Base-by-base conservation (phyloP, 2,797 vertebrate genomes). In the Rhinogobio ventralis region DNA sequence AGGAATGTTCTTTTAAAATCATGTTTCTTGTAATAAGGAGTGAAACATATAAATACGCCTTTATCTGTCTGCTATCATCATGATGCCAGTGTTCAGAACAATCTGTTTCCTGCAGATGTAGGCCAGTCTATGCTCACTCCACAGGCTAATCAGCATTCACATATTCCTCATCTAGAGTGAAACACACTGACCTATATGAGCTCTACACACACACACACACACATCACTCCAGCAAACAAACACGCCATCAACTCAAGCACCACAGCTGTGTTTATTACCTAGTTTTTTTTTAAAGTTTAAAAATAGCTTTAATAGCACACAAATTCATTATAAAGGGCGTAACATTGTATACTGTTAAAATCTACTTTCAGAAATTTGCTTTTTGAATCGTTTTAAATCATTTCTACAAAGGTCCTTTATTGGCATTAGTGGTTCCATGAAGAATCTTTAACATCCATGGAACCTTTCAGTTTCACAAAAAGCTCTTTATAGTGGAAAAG, bases 111-210 rank as follows among this genome's bases (percentile, higher is more conserved):
- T 11, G 4, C 45, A 46, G 25, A 64, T 79, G 60, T 66, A 66
- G 39, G 39, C 19, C 60, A 66, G 60, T 23, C 60, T 46, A 30
- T 14, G 25, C 3, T 66, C 19, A 46, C 19, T 79, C 42, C 42
- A 66, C 45, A 67, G 42, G 13, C 60, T 67, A 51, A 79, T 67
- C 20, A 67, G 45, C 62, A 51, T 36, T 36, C 28, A 49, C 62
- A 79, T 66, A 49, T 13, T 55, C 51, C 55, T 57, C 51, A 25
- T 20, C 19, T 30, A 57, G 51, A 60, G 19, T 20, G 20, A 57
- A 42, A 53, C 78, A 39, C 51, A 39, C 45, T 67, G 77, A 51
- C 77, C 77, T 79, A 51, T 10, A 51, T 51, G 25, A 79, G 77
- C 77, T 33, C 5, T 0, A 62, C 60, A 62, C 25, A 28, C 60